Evolutionary conservation across 2,113 vertebrate species (phyloP), one percentile per base, ranked within the genome.

Genomic region (Heterochromis multidens): DNA sequence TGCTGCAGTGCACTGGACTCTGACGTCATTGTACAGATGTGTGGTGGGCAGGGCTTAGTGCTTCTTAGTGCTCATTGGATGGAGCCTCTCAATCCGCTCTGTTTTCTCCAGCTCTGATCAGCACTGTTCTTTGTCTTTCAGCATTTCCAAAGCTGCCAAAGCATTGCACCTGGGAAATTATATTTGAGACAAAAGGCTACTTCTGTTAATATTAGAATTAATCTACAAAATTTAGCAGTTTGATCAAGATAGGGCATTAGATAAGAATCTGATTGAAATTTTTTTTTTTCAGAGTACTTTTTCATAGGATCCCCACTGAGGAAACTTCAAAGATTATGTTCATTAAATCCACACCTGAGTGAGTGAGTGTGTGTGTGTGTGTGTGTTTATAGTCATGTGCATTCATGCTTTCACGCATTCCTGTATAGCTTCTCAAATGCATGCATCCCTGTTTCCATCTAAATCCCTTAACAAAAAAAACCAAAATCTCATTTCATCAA

Each of bases 21-120:
- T 91, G 91, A 92, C 77, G 81, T 92, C 89, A 91, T 4, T 4
- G 67, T 89, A 85, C 90, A 94, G 87, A 93, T 94, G 93, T 95
- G 86, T 88, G 79, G 87, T 78, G 91, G 94, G 90, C 88, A 29
- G 82, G 91, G 92, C 89, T 81, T 70, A 83, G 59, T 10, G 49
- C 46, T 56, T 21, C 88, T 54, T 11, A 23, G 7, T n/a, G 61
- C 90, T 91, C n/a, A 94, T 90, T 94, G 92, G 93, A 78, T 49
- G 56, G 4, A 80, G 63, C 74, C 40, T 70, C 74, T 92, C 89
- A 65, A 87, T 88, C 93, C 83, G 57, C 81, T 74, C 58, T 59
- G 72, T 52, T 81, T 81, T 23, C 77, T 72, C 80, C 33, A 2
- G 43, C 81, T 67, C 80, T 49, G 70, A 31, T 74, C 70, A 74